A percentile compares a stretch with the other conserved stretches of the same genome.
Evolutionary conservation across 2,888 invertebrate species (phyloP).

Genomic region (Caenorhabditis sp.): DNA sequence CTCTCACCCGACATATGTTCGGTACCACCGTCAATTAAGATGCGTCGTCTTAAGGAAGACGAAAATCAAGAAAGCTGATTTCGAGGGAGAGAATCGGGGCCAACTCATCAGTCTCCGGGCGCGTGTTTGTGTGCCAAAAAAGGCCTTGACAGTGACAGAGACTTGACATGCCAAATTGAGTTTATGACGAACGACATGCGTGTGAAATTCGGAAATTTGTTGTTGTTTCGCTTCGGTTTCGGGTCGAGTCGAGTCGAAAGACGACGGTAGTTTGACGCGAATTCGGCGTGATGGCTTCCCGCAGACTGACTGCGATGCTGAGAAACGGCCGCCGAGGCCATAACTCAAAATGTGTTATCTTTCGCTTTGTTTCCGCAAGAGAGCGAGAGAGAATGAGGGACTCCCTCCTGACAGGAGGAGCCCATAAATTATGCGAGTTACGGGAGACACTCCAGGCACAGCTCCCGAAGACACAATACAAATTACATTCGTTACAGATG

Average conservation of each 20-base stretch:
- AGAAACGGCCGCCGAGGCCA: conserved; percentile 31
- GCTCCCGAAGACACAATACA: background rate
- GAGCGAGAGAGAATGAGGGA: conserved; percentile 17
- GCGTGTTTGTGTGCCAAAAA: background rate
- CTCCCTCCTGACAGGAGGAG: conserved; percentile 45
- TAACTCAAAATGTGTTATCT: conserved; percentile 56
- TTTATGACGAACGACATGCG: conserved; percentile 58
- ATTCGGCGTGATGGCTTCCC: conserved; percentile 57
- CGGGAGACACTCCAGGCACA: too few relatives aligned
- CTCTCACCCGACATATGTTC: conserved; percentile 54
- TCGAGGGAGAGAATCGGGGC: background rate
- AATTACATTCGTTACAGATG: conserved; percentile 40
- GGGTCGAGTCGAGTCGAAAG: conserved; percentile 1
- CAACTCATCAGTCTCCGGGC: too few relatives aligned
- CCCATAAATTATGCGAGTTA: conserved; percentile 62
- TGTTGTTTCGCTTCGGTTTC: conserved; percentile 4
- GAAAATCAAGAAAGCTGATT: conserved; percentile 2
- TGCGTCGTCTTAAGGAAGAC: background rate
- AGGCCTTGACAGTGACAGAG: conserved; percentile 53
- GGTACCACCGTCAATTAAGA: conserved; percentile 37
- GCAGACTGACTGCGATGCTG: conserved; percentile 41
- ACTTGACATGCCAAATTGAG: conserved; percentile 65
- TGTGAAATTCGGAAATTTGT: conserved; percentile 55
- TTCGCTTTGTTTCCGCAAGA: conserved; percentile 1
- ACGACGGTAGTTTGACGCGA: conserved; percentile 53